These are phyloP conservation scores for Zosterops borbonicus DNA, from an alignment of 2,113 vertebrate genomes.

Conservation along the genomic window DNA sequence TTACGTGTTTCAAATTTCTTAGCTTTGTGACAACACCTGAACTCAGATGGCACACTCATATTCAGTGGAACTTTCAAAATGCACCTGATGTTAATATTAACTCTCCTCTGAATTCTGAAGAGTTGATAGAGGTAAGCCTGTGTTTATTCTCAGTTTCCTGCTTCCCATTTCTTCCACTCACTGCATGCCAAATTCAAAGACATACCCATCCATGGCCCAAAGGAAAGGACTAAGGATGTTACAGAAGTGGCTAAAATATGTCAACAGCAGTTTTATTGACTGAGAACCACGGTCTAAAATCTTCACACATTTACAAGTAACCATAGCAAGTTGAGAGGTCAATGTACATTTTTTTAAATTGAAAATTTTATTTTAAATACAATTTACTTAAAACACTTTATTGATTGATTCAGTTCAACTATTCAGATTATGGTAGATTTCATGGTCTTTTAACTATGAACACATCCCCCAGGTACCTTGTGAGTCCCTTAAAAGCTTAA, in stretches of 20 bases:
- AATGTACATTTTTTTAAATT: not conserved
- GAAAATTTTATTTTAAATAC: not conserved
- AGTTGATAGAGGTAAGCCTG: not conserved
- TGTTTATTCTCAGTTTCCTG: not conserved
- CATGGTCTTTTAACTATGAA: not conserved
- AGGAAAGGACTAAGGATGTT: not conserved
- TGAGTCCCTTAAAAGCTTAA: not conserved
- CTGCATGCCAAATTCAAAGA: not conserved
- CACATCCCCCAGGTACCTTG: slow-evolving; percentile 2
- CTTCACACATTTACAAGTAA: not conserved
- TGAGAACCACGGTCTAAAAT: not conserved
- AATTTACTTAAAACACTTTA: not conserved
- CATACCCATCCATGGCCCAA: not conserved
- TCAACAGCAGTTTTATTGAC: not conserved
- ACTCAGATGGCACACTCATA: not conserved
- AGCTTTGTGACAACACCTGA: not conserved
- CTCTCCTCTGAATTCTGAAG: not conserved
- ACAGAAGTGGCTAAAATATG: not conserved
- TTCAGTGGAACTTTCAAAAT: not conserved
- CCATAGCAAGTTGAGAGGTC: not conserved
- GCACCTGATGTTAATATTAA: not conserved
- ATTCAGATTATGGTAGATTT: not conserved
- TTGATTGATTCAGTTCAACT: not conserved
- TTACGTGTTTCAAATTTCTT: not conserved
- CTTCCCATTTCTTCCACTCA: not conserved